Conservation (phyloP, 2,113 vertebrate genomes). For the Uria lomvia region DNA sequence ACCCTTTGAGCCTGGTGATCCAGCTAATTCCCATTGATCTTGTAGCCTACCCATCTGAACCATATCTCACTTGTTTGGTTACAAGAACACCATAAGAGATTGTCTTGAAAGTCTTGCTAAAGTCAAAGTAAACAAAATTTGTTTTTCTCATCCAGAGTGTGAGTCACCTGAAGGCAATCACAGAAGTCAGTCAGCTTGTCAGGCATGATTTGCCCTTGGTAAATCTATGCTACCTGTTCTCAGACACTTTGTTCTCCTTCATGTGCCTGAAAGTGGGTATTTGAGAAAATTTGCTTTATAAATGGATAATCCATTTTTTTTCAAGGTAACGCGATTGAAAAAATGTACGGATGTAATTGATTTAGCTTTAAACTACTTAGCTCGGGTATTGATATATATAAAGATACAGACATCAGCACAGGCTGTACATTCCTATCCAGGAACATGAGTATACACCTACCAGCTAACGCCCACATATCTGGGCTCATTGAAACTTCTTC, state of each 20-base stretch:
- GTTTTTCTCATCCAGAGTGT: neutral
- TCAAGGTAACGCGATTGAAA: neutral
- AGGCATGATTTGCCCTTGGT: neutral
- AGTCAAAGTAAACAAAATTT: neutral
- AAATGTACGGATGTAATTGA: fast-evolving
- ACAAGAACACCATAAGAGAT: neutral
- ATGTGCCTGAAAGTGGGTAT: fast-evolving
- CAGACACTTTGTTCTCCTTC: neutral
- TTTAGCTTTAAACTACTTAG: neutral
- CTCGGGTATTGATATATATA: neutral
- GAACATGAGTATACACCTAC: neutral
- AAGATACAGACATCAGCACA: neutral
- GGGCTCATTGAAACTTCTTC: neutral
- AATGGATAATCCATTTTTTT: fast-evolving
- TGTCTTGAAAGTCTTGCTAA: neutral
- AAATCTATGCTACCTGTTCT: neutral
- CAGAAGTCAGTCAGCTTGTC: neutral
- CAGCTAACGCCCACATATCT: neutral
- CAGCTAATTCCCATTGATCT: neutral
- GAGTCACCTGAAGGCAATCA: neutral
- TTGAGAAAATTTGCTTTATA: neutral
- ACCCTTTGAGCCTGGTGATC: neutral
- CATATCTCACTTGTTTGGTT: neutral
- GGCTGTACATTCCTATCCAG: neutral
- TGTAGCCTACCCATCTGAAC: neutral